A percentile compares a stretch with the other conserved stretches of the same genome.
Evolutionary conservation across 2,888 invertebrate species (phyloP).

Genomic region (Aphodius sticticus): DNA sequence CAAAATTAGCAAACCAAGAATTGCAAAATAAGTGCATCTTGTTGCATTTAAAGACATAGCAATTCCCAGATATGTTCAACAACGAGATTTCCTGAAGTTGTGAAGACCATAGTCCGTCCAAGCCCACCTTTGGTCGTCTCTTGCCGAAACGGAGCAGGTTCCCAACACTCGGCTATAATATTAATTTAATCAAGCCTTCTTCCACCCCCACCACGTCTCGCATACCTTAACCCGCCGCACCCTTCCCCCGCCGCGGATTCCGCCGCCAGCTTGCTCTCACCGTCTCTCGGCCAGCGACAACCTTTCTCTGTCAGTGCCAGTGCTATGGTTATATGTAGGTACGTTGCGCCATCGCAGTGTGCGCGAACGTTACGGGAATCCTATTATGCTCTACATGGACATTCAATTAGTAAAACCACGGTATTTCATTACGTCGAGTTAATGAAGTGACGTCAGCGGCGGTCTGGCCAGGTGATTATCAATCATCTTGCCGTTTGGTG

Average conservation of each 20-base stretch:
- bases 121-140: not conserved
- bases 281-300: not conserved
- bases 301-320: not conserved
- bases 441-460: constrained; percentile 60
- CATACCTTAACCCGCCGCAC: not conserved
- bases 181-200: constrained; percentile 42
- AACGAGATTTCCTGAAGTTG: too few relatives aligned
- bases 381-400: constrained; percentile 60
- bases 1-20: too few relatives aligned
- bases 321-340: too few relatives aligned
- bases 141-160: constrained; percentile 31
- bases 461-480: constrained; percentile 58
- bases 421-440: constrained; percentile 60
- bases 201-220: not conserved
- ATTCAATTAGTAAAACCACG: constrained; percentile 61
- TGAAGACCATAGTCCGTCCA: too few relatives aligned
- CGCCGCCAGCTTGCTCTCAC: not conserved
- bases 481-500: constrained; percentile 51
- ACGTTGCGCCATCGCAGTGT: constrained; percentile 7
- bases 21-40: too few relatives aligned
- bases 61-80: too few relatives aligned
- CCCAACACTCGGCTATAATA: constrained; percentile 33
- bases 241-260: not conserved
- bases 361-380: constrained; percentile 55
- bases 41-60: too few relatives aligned